Conservation (phyloP, 2,113 vertebrate species). For the Mirza zaza region DNA sequence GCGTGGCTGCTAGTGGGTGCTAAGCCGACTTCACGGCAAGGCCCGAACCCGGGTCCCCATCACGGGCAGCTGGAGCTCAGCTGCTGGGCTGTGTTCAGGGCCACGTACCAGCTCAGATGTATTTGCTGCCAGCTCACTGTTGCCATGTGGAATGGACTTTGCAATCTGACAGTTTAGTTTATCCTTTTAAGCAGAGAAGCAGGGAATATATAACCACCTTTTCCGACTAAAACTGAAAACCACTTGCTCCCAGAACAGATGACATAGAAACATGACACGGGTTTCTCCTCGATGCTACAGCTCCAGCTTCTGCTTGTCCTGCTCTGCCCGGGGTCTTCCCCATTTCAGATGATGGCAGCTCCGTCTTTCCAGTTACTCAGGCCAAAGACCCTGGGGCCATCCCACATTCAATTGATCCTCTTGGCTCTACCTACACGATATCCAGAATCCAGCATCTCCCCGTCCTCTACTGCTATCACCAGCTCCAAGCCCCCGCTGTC, state of each 20-base stretch:
- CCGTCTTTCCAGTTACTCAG: slow-evolving; percentile 2
- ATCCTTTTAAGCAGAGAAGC: neutral
- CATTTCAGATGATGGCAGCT: neutral
- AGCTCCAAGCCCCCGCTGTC: neutral
- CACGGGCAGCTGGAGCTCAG: rapidly evolving
- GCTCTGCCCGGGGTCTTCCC: neutral
- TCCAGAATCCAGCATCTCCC: neutral
- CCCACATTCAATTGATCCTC: neutral
- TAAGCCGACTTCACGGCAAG: rapidly evolving
- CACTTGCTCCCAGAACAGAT: neutral
- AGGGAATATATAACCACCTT: neutral
- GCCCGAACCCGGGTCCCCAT: neutral
- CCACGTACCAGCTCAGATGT: neutral
- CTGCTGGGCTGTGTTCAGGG: neutral
- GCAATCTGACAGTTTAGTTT: neutral
- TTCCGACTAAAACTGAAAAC: neutral
- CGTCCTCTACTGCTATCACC: neutral
- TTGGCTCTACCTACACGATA: neutral
- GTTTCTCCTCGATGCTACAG: neutral
- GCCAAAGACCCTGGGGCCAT: neutral
- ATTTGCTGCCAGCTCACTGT: neutral
- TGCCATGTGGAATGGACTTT: neutral
- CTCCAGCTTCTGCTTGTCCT: neutral
- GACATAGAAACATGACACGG: neutral
- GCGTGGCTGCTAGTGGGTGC: rapidly evolving